Conservation (phyloP, 2,113 vertebrate genomes). For the Rutilus rutilus region DNA sequence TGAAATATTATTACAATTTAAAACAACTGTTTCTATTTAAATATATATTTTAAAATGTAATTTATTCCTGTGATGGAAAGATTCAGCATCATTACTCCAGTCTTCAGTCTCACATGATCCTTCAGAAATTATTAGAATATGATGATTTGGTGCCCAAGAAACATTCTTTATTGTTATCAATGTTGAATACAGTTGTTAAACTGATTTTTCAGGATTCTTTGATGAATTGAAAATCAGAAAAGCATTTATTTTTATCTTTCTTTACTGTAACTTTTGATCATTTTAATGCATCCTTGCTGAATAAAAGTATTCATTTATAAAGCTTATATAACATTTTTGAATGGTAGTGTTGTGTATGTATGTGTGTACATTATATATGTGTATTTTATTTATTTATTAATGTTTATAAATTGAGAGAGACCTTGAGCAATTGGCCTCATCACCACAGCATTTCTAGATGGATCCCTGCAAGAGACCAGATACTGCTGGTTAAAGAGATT, state of each 20-base stretch:
- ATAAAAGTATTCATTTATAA: background rate
- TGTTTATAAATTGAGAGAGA: slow-evolving; percentile 5
- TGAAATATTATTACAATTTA: background rate
- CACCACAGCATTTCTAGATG: slow-evolving; percentile 13
- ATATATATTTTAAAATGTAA: background rate
- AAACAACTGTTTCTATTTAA: background rate
- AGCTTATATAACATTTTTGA: no score
- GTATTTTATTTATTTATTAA: background rate
- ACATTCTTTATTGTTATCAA: background rate
- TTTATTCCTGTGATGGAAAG: background rate
- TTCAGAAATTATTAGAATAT: background rate
- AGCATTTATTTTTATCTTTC: no score
- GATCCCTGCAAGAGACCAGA: slow-evolving; percentile 45
- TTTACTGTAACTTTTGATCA: background rate
- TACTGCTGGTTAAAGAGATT: background rate
- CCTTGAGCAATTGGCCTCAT: slow-evolving; percentile 42
- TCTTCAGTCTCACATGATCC: background rate
- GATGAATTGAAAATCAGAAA: background rate
- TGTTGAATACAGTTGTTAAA: background rate
- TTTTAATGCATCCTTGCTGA: background rate
- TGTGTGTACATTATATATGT: background rate
- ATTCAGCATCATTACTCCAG: no score
- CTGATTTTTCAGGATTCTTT: background rate
- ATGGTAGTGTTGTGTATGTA: background rate
- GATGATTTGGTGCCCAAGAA: background rate